A percentile compares a stretch with the other conserved stretches of the same genome.
Evolutionary conservation across 2,113 vertebrate species (phyloP).

Genomic region (Rhipidura dahli): DNA sequence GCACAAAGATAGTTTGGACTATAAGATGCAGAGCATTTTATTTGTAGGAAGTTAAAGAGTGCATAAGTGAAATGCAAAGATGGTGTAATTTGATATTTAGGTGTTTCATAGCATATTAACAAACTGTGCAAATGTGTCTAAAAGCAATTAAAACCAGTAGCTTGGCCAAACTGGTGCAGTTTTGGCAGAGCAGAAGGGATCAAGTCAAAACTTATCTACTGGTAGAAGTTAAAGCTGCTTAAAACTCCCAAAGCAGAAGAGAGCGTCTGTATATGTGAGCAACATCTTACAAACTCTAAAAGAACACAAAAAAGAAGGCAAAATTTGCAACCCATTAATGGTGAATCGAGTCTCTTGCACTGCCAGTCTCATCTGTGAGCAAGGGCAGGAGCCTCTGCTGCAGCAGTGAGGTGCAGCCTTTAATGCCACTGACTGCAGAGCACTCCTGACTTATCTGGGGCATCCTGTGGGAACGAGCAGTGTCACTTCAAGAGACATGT

Average conservation of each 20-base stretch:
- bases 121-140: constrained; percentile 36
- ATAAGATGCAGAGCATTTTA: neutral
- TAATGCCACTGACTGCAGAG: neutral
- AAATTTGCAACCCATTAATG: neutral
- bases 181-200: neutral
- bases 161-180: constrained; percentile 20
- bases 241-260: constrained; percentile 8
- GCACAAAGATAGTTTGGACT: neutral
- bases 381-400: neutral
- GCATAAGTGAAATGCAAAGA: neutral
- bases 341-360: neutral
- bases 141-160: constrained; percentile 30
- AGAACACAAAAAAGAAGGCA: neutral
- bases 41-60: neutral
- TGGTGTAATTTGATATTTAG: neutral
- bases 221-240: neutral
- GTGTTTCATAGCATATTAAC: constrained; percentile 33
- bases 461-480: neutral
- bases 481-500: neutral
- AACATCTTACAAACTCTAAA: neutral
- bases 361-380: neutral
- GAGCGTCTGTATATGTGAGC: neutral
- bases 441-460: constrained; percentile 26
- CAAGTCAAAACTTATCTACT: neutral
- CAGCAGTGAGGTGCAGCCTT: neutral